Evolutionary conservation across 1,140 invertebrate species (phyloP), one percentile per base, ranked within the genome.

Genomic region (Psix sp.): DNA sequence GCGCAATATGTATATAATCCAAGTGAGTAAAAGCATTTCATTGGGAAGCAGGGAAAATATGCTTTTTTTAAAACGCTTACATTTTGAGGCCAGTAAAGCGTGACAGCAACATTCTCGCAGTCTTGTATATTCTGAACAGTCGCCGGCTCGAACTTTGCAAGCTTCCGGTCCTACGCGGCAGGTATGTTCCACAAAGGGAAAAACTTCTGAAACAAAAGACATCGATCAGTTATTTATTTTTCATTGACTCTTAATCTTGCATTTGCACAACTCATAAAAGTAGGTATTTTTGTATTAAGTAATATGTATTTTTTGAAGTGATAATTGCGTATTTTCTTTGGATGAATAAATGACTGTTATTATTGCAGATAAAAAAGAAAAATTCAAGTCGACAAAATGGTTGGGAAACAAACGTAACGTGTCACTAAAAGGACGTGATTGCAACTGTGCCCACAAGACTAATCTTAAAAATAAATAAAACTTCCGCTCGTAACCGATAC

Each of bases 91-190:
- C 31, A 91, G 84, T 60, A 89, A 86, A 67, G 88, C 86, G 77
- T 90, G 88, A 82, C 92, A 93, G 82, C 92, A 93, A 78, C 92
- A 93, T 65, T 89, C 89, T 43, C 91, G 82, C 17, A 92, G 77
- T 59, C 91, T 87, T 33, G 85, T 82, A 80, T 92, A 93, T 73
- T 90, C 88, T 20, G 87, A 89, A 79, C 92, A 93, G 83, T 92
- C 88, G 29, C 80, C 85, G 1, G 89, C 90, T 20, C 89, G 82
- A 18, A 91, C 88, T 59, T 85, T 84, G 81, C 91, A 92, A 68
- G 88, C 84, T 71, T 87, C 83, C 21, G 88, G 87, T 29, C 90
- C 90, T 52, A 91, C 76, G 79, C 90, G 91, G 82, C 92, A 93
- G 1, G 90, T 91, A 83, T 93, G 92, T 42, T 90, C 89, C 51